Conservation (phyloP, 2,888 invertebrate species). For the Helicoverpa assulta region DNA sequence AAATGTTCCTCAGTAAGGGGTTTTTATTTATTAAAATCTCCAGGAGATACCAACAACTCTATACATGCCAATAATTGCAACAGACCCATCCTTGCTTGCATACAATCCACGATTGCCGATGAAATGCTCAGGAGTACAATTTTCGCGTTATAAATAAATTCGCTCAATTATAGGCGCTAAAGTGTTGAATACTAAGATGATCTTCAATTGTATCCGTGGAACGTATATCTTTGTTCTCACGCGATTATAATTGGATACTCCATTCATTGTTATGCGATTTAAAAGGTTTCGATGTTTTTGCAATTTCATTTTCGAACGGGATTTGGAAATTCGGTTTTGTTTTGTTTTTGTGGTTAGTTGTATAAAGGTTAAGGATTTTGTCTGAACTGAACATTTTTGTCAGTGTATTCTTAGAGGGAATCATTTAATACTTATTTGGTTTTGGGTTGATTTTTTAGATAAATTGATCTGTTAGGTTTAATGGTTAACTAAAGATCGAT, state of each 20-base stretch:
- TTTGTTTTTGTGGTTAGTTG: neutral
- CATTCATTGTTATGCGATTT: conserved; percentile 60
- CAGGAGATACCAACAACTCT: conserved; percentile 68
- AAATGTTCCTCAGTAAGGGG: too few species aligned
- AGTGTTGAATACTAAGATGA: conserved; percentile 69
- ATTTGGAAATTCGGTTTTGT: conserved; percentile 40
- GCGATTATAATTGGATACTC: conserved; percentile 61
- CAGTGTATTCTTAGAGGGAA: too few species aligned
- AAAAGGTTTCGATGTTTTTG: conserved; percentile 62
- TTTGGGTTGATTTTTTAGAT: too few species aligned
- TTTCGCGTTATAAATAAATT: conserved; percentile 84
- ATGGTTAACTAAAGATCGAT: too few species aligned
- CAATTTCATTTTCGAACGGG: conserved; percentile 33
- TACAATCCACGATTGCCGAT: conserved; percentile 79
- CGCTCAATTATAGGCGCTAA: conserved; percentile 76
- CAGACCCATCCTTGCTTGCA: conserved; percentile 70
- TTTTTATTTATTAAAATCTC: too few species aligned
- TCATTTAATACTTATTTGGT: too few species aligned
- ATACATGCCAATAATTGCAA: conserved; percentile 59
- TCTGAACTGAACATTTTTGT: too few species aligned
- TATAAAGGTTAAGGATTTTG: too few species aligned
- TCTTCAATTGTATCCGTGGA: conserved; percentile 64
- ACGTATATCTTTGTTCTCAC: conserved; percentile 63
- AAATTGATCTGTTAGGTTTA: too few species aligned
- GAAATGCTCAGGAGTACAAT: conserved; percentile 76